Conservation (phyloP, 2,113 vertebrate species). For the Gobio gobio region DNA sequence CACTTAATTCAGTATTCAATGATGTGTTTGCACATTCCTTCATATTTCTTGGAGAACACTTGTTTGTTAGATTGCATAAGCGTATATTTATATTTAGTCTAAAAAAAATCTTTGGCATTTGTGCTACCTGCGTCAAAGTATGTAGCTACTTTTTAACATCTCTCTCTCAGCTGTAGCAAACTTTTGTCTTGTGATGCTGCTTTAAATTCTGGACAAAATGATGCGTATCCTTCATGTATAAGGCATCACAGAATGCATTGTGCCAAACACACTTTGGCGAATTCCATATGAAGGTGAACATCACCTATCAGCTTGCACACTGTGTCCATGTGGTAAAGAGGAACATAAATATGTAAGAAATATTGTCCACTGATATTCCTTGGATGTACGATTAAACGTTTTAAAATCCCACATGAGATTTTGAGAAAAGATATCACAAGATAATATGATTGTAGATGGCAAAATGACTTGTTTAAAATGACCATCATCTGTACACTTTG, state of each 20-base stretch:
- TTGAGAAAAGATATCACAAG: too few relatives aligned
- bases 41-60: not conserved
- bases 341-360: not conserved
- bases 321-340: not conserved
- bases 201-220: not conserved
- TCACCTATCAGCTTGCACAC: not conserved
- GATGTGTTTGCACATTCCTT: constrained; percentile 28
- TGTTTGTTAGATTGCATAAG: constrained; percentile 21
- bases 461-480: not conserved
- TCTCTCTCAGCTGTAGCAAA: not conserved
- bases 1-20: constrained; percentile 26
- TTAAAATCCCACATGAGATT: not conserved
- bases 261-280: not conserved
- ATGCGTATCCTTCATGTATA: not conserved
- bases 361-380: not conserved
- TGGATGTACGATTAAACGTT: not conserved
- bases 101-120: not conserved
- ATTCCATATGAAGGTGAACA: not conserved
- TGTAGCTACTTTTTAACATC: not conserved
- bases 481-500: not conserved
- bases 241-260: not conserved
- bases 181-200: not conserved
- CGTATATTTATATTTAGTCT: constrained; percentile 17
- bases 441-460: too few relatives aligned
- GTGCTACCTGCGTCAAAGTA: not conserved